Conservation (phyloP, 2,888 invertebrate genomes). For the Drosophila koepferae region DNA sequence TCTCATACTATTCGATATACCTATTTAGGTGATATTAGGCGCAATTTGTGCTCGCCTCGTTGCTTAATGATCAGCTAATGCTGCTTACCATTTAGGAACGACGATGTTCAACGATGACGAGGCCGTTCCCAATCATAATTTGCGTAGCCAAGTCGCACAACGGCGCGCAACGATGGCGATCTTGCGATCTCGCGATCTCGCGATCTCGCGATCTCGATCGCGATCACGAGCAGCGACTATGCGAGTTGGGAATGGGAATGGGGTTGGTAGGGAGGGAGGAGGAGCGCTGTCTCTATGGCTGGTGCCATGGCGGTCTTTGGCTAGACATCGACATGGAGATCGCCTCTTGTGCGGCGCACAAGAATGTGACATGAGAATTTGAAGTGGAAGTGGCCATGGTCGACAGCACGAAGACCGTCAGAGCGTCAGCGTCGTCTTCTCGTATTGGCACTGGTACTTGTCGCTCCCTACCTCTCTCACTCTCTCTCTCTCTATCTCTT, state of each 20-base stretch:
- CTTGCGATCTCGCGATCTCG: slow-evolving; percentile 22
- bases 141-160: slow-evolving; percentile 45
- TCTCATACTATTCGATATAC: slow-evolving; percentile 14
- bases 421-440: slow-evolving; percentile 43
- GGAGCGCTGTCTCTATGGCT: neutral
- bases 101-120: slow-evolving; percentile 11
- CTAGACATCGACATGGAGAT: slow-evolving; percentile 62
- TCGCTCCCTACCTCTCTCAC: neutral
- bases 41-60: slow-evolving; percentile 48
- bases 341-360: slow-evolving; percentile 62
- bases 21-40: slow-evolving; percentile 45
- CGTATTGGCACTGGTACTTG: slow-evolving; percentile 45
- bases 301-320: slow-evolving; percentile 53
- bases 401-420: slow-evolving; percentile 54
- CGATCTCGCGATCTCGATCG: slow-evolving; percentile 25
- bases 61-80: slow-evolving; percentile 54
- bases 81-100: slow-evolving; percentile 43
- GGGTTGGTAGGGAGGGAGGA: neutral
- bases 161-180: slow-evolving; percentile 17
- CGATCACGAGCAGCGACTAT: slow-evolving; percentile 32
- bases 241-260: neutral
- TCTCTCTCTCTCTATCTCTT: slow-evolving; percentile 7
- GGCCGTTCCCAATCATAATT: slow-evolving; percentile 51
- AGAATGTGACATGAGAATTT: slow-evolving; percentile 74
- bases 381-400: slow-evolving; percentile 64